phyloP scores from a whole-genome alignment of 2,797 vertebrate genomes.

The Schizopygopsis malacanthus region DNA sequence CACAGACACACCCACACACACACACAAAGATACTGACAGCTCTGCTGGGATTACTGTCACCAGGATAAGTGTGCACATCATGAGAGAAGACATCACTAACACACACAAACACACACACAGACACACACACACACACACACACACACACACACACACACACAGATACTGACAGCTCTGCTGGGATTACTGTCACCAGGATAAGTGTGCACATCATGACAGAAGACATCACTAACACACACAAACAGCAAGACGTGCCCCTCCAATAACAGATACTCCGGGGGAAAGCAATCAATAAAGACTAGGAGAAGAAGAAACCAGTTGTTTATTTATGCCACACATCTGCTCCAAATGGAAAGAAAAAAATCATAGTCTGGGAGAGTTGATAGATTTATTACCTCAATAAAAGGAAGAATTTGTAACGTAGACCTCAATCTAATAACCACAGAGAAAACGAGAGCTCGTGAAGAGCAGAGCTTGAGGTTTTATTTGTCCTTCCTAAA shows the following conservation, averaged over 20 bases:
- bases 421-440: slow-evolving; percentile 66
- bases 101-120: slow-evolving; percentile 44
- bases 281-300: slow-evolving; percentile 45
- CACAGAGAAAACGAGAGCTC: slow-evolving; percentile 65
- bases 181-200: slow-evolving; percentile 77
- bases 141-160: not conserved
- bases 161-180: slow-evolving; percentile 62
- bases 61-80: slow-evolving; percentile 63
- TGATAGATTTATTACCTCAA: slow-evolving; percentile 79
- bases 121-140: too few relatives aligned
- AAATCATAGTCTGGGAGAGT: slow-evolving; percentile 62
- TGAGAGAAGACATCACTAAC: slow-evolving; percentile 64
- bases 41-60: slow-evolving; percentile 77
- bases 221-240: slow-evolving; percentile 49
- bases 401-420: slow-evolving; percentile 79
- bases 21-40: slow-evolving; percentile 5
- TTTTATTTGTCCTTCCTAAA: slow-evolving; percentile 30
- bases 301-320: slow-evolving; percentile 67
- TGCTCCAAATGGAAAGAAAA: slow-evolving; percentile 54
- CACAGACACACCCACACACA: too few relatives aligned
- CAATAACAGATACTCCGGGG: not conserved
- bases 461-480: slow-evolving; percentile 52
- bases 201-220: slow-evolving; percentile 67
- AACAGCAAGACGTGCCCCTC: slow-evolving; percentile 43
- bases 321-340: slow-evolving; percentile 74